A percentile compares a stretch with the other conserved stretches of the same genome.
Conservation (phyloP, 1,140 invertebrate species). For the Magallana gigas region DNA sequence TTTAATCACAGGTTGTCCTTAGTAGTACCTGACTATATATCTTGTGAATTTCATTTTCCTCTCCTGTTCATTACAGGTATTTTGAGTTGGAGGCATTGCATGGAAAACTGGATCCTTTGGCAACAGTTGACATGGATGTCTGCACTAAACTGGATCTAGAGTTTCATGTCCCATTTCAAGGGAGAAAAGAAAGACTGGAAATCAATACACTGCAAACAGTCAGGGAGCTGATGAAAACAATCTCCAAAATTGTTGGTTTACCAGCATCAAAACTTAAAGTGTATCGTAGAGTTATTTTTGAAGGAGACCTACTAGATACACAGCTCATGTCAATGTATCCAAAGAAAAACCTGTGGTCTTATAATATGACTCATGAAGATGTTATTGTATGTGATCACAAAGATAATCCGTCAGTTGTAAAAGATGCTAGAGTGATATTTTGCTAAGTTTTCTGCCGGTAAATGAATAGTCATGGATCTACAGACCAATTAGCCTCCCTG, state of each 20-base stretch:
- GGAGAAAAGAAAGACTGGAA: slow-evolving; percentile 56
- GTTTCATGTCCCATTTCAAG: slow-evolving; percentile 52
- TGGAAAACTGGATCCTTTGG: slow-evolving; percentile 67
- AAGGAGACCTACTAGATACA: background rate
- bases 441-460: too few relatives aligned
- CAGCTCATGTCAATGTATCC: slow-evolving; percentile 79
- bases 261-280: slow-evolving; percentile 90
- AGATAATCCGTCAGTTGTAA: background rate
- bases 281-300: slow-evolving; percentile 56
- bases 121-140: slow-evolving; percentile 59
- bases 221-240: slow-evolving; percentile 60
- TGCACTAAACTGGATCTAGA: slow-evolving; percentile 44
- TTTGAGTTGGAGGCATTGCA: slow-evolving; percentile 64
- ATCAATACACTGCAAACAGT: slow-evolving; percentile 61
- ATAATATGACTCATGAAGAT: slow-evolving; percentile 83
- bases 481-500: too few relatives aligned
- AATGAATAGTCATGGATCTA: too few relatives aligned
- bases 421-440: background rate
- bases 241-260: slow-evolving; percentile 85
- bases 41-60: too few relatives aligned
- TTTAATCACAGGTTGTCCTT: too few relatives aligned
- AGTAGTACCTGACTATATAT: too few relatives aligned
- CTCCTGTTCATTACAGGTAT: slow-evolving; percentile 61
- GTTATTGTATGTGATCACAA: background rate
- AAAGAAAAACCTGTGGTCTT: slow-evolving; percentile 23